phyloP scores from a whole-genome alignment of 2,113 vertebrate species.

The Carassius gibelio region DNA sequence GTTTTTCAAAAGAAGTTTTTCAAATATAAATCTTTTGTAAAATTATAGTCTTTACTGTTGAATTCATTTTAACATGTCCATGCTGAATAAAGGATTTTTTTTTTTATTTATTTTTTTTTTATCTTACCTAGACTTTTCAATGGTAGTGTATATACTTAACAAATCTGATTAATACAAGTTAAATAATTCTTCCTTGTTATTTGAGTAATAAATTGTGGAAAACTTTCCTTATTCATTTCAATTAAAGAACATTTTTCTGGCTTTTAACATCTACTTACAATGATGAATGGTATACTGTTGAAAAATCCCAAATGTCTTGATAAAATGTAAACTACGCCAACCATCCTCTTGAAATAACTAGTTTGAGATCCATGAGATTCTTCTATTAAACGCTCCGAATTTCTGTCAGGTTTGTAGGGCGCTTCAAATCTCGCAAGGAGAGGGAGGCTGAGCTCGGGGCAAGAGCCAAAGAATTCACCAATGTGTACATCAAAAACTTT shows the following conservation, averaged over 20 bases:
- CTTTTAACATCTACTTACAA: neutral
- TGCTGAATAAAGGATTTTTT: neutral
- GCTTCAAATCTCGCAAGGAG: constrained; percentile 97
- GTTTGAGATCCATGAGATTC: neutral
- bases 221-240: too few relatives aligned
- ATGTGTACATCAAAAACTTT: constrained; percentile 98
- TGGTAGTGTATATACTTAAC: neutral
- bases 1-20: too few relatives aligned
- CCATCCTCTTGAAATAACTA: neutral
- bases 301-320: neutral
- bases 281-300: neutral
- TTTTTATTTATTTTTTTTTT: too few relatives aligned
- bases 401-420: constrained; percentile 88
- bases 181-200: neutral
- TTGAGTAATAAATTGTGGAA: too few relatives aligned
- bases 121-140: neutral
- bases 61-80: neutral
- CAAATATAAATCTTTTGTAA: too few relatives aligned
- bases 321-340: neutral
- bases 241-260: too few relatives aligned
- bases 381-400: neutral
- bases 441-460: constrained; percentile 96
- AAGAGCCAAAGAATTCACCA: constrained; percentile 96
- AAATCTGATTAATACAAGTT: neutral
- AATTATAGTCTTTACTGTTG: neutral